phyloP scores from a whole-genome alignment of 2,797 vertebrate species.

The Amazonetta brasiliensis region DNA sequence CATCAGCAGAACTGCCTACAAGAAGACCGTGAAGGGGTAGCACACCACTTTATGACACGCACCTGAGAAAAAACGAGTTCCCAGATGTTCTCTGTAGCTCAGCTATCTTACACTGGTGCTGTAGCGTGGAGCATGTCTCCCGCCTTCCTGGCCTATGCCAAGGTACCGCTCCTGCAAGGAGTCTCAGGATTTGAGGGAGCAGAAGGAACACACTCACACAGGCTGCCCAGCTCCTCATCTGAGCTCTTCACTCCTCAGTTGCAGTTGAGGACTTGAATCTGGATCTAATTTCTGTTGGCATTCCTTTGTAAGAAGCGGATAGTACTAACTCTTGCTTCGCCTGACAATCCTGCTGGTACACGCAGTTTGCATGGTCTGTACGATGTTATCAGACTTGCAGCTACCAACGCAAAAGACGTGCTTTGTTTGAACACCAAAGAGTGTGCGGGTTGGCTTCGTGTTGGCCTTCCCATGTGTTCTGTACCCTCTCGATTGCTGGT shows the following conservation, averaged over 20 bases:
- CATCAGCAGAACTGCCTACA: background rate
- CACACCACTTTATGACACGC: rapidly evolving
- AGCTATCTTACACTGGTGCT: background rate
- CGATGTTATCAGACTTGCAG: background rate
- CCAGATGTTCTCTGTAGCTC: background rate
- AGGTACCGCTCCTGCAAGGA: background rate
- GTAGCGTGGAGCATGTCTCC: background rate
- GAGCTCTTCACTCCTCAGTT: background rate
- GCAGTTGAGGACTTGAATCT: background rate
- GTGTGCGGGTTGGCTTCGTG: background rate
- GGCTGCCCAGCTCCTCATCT: background rate
- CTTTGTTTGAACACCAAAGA: background rate
- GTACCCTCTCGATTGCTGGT: background rate
- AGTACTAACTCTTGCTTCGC: background rate
- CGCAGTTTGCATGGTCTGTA: background rate
- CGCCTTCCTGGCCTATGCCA: background rate
- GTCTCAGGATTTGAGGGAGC: background rate
- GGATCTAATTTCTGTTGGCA: constrained; percentile 51
- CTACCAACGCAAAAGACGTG: background rate
- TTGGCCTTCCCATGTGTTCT: background rate
- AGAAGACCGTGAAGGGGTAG: background rate
- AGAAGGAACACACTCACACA: background rate
- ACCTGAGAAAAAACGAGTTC: rapidly evolving
- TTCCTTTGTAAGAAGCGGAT: constrained; percentile 29
- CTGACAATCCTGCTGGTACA: background rate